Percentiles rank a stretch among this genome's conserved stretches.
Evolutionary conservation across 2,113 vertebrate species (phyloP).

Genomic region (Anhinga anhinga): DNA sequence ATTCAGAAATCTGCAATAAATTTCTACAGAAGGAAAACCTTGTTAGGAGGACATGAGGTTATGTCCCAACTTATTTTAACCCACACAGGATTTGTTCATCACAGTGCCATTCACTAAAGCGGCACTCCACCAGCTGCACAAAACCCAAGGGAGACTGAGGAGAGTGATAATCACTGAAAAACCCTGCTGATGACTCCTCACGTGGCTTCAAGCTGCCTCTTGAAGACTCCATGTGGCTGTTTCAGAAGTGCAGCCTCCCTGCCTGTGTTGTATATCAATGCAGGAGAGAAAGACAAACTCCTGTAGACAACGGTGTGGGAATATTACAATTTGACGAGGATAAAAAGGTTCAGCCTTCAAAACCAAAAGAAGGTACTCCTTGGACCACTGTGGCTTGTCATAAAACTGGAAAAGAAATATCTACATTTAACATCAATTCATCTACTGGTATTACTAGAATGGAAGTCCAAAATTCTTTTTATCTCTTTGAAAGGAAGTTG

Average conservation of each 20-base stretch:
- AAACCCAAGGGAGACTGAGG: not conserved
- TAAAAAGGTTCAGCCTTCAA: not conserved
- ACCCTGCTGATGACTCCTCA: not conserved
- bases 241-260: not conserved
- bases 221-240: not conserved
- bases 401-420: not conserved
- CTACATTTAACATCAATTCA: not conserved
- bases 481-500: not conserved
- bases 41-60: not conserved
- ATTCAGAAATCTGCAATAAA: not conserved
- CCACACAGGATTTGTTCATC: accelerated
- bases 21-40: not conserved
- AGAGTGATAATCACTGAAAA: not conserved
- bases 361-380: not conserved
- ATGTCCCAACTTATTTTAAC: not conserved
- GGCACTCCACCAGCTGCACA: not conserved
- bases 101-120: not conserved
- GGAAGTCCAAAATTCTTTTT: not conserved
- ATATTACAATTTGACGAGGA: not conserved
- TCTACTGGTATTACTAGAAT: not conserved
- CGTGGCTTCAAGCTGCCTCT: not conserved
- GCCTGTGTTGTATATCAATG: not conserved
- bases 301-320: not conserved
- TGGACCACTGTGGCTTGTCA: not conserved
- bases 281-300: not conserved